phyloP scores from a whole-genome alignment of 2,888 invertebrate genomes.

The Iphiclides podalirius region DNA sequence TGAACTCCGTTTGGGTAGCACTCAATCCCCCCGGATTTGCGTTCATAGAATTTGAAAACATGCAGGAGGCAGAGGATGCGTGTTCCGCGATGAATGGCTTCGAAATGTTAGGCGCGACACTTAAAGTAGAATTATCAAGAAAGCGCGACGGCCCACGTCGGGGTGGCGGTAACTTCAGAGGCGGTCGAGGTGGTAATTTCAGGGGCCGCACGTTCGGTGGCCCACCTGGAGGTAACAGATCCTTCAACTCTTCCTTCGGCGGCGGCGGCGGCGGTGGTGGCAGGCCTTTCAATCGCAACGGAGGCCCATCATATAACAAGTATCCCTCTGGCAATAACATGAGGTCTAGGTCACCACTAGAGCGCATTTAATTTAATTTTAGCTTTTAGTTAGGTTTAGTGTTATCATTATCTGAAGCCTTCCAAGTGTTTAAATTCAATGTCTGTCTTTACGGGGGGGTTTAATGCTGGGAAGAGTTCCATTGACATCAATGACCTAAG shows the following conservation, averaged over 20 bases:
- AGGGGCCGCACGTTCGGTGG: constrained; percentile 71
- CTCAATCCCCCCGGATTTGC: constrained; percentile 97
- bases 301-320: constrained; percentile 44
- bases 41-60: constrained; percentile 94
- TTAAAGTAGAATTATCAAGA: constrained; percentile 93
- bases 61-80: constrained; percentile 93
- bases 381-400: constrained; percentile 77
- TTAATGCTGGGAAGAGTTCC: constrained; percentile 71
- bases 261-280: constrained; percentile 59
- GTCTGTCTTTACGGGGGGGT: constrained; percentile 67
- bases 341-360: constrained; percentile 75
- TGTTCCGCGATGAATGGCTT: constrained; percentile 93
- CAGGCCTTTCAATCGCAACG: constrained; percentile 66
- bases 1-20: constrained; percentile 95
- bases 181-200: constrained; percentile 73
- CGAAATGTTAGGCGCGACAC: constrained; percentile 91
- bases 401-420: constrained; percentile 80
- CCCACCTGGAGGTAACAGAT: constrained; percentile 73
- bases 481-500: constrained; percentile 52
- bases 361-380: constrained; percentile 70
- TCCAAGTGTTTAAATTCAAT: constrained; percentile 76
- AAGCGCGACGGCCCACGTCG: constrained; percentile 87
- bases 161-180: constrained; percentile 80
- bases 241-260: constrained; percentile 80
- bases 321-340: constrained; percentile 71